Conservation (phyloP, 1,140 invertebrate species). For the Drosophila ironensis region DNA sequence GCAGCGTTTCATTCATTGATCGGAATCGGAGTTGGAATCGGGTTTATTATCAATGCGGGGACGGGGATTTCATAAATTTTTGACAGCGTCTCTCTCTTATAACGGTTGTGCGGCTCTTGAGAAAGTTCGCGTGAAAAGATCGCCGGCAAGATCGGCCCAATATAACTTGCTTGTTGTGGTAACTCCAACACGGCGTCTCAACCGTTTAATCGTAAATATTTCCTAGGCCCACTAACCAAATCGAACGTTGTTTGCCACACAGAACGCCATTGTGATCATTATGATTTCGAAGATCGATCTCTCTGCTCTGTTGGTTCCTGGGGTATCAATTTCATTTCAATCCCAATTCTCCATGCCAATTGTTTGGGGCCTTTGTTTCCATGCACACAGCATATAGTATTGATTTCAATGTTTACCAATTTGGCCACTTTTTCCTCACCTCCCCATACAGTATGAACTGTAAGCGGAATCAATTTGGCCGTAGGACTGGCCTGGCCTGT, state of each 20-base stretch:
- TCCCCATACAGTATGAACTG: conserved; percentile 14
- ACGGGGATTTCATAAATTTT: conserved; percentile 60
- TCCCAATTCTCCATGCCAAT: conserved; percentile 30
- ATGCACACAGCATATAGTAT: conserved; percentile 5
- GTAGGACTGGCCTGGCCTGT: conserved; percentile 40
- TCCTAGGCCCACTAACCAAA: neutral
- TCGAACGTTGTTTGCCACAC: conserved; percentile 1
- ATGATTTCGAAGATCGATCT: conserved; percentile 5
- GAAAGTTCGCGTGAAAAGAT: conserved; percentile 41
- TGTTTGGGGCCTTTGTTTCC: conserved; percentile 18
- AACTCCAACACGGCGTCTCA: conserved; percentile 10
- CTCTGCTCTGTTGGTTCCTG: too few species aligned
- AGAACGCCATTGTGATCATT: conserved; percentile 18
- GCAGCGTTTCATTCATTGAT: conserved; percentile 50
- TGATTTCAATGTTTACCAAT: conserved; percentile 69
- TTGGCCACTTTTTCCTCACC: conserved; percentile 46
- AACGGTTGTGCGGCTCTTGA: conserved; percentile 37
- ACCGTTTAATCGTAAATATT: conserved; percentile 17
- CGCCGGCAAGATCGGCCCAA: conserved; percentile 19
- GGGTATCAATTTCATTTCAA: conserved; percentile 20
- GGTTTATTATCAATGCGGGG: conserved; percentile 57
- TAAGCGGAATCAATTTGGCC: conserved; percentile 56
- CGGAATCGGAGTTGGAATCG: conserved; percentile 14
- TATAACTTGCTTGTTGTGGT: conserved; percentile 20
- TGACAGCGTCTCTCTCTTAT: conserved; percentile 31